Conservation (phyloP, 23 tunicate species). For the Botrylloides violaceus region DNA sequence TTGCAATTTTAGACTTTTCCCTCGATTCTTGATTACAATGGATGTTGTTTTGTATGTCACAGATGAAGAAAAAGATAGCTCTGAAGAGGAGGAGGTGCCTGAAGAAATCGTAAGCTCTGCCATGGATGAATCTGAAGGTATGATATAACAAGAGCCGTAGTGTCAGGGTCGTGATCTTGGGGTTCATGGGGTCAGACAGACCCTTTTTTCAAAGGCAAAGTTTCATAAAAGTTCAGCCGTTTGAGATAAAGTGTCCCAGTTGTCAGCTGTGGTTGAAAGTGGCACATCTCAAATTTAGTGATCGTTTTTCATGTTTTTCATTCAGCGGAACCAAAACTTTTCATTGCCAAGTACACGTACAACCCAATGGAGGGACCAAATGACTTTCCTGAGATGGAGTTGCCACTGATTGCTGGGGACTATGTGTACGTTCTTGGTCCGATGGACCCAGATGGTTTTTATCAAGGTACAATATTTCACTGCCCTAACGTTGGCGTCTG, state of each 20-base stretch:
- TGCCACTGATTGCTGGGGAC: constrained; percentile 76
- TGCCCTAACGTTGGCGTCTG: too few relatives aligned
- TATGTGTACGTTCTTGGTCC: constrained; percentile 66
- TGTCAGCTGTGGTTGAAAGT: not conserved
- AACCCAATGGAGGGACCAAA: constrained; percentile 87
- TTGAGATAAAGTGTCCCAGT: not conserved
- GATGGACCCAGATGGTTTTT: constrained; percentile 88
- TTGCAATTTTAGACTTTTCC: too few relatives aligned
- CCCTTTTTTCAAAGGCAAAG: too few relatives aligned
- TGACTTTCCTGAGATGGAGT: constrained; percentile 74
- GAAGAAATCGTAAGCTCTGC: constrained; percentile 19
- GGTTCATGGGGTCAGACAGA: too few relatives aligned
- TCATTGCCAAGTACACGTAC: constrained; percentile 75
- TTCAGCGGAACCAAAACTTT: too few relatives aligned
- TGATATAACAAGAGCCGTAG: not conserved
- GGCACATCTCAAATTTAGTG: too few relatives aligned
- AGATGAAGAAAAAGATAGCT: constrained; percentile 25
- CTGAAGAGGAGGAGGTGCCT: constrained; percentile 48
- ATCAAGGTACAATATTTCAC: constrained; percentile 41
- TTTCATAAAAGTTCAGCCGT: too few relatives aligned
- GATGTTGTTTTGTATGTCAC: too few relatives aligned
- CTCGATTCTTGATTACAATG: too few relatives aligned
- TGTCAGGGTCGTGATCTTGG: not conserved
- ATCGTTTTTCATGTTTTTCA: too few relatives aligned
- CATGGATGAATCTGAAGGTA: constrained; percentile 11